Percentiles rank a stretch among this genome's conserved stretches.
Conservation (phyloP, 2,797 vertebrate species). For the Lacerta agilis region DNA sequence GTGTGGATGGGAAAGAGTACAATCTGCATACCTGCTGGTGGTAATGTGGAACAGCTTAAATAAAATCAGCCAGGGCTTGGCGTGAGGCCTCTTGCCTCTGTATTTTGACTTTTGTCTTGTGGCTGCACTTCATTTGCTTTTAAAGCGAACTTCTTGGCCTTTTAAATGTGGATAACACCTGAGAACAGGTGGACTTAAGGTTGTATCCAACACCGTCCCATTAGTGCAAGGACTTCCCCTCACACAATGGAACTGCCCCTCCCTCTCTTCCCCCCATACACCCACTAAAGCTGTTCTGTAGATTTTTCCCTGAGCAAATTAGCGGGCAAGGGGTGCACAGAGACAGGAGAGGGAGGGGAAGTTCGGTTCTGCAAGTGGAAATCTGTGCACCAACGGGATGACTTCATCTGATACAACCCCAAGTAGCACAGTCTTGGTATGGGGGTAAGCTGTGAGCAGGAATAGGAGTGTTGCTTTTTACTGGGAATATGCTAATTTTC, state of each 20-base stretch:
- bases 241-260: no score
- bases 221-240: no score
- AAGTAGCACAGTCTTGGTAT: neutral
- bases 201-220: no score
- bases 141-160: neutral
- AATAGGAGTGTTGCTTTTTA: neutral
- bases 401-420: no score
- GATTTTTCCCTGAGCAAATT: no score
- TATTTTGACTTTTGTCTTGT: neutral
- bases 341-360: no score
- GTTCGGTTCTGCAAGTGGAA: no score
- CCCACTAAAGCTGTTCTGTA: no score
- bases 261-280: no score
- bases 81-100: neutral
- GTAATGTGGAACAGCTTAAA: neutral
- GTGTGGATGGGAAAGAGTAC: neutral
- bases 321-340: no score
- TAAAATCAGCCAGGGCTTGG: slow-evolving; percentile 5
- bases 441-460: no score
- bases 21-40: neutral
- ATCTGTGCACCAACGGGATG: no score
- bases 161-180: neutral
- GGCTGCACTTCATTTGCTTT: neutral
- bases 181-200: neutral
- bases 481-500: neutral